phyloP scores from a whole-genome alignment of 1,140 invertebrate species.

The Penaeus indicus region DNA sequence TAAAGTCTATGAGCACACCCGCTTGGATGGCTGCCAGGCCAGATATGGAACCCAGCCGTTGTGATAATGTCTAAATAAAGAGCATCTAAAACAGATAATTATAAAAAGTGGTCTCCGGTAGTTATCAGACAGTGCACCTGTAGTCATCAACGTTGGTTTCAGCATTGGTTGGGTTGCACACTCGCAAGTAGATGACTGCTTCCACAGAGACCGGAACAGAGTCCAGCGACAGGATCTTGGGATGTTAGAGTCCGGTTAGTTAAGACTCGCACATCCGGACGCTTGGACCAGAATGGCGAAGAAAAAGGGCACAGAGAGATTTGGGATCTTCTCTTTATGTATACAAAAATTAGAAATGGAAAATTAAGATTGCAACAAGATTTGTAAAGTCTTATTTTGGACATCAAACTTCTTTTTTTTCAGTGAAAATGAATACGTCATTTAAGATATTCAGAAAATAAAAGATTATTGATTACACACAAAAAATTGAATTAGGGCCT shows the following conservation, averaged over 20 bases:
- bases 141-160: constrained; percentile 68
- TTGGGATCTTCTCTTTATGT: no score
- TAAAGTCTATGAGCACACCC: neutral
- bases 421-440: no score
- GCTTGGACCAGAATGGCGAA: no score
- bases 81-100: constrained; percentile 50
- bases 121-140: constrained; percentile 38
- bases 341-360: no score
- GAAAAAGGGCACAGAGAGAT: no score
- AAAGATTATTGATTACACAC: no score
- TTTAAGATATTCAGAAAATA: no score
- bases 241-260: constrained; percentile 51
- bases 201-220: constrained; percentile 76
- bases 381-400: no score
- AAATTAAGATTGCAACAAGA: no score
- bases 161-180: constrained; percentile 73
- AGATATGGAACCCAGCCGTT: constrained; percentile 27
- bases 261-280: no score
- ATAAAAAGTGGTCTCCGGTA: constrained; percentile 41
- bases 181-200: constrained; percentile 75
- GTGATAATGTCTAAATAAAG: constrained; percentile 43
- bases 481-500: no score
- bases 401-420: no score
- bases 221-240: constrained; percentile 75
- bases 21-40: constrained; percentile 16